Conservation (phyloP, 1,140 invertebrate species). For the Eciton burchellii region DNA sequence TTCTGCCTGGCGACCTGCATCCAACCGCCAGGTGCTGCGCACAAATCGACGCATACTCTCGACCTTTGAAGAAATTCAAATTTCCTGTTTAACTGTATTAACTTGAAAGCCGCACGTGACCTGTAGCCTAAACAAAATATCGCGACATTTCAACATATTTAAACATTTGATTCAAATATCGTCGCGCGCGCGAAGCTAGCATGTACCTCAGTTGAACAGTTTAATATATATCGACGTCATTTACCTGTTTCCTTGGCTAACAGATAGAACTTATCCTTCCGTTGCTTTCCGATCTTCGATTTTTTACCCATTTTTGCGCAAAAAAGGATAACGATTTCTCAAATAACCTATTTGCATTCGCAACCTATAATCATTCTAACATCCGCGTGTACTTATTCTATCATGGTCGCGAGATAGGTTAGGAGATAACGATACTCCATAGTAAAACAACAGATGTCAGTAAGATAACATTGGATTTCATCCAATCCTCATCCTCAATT, state of each 20-base stretch:
- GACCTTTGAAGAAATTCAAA: constrained; percentile 99
- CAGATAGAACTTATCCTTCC: constrained; percentile 99
- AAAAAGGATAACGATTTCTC: neutral
- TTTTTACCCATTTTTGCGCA: constrained; percentile 96
- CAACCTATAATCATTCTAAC: too few species aligned
- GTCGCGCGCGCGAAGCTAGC: neutral
- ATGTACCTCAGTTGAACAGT: neutral
- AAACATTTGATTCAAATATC: constrained; percentile 23
- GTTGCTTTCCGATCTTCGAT: constrained; percentile 97
- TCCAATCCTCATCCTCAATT: too few species aligned
- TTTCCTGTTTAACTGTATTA: constrained; percentile 98
- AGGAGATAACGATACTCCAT: too few species aligned
- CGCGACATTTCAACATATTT: too few species aligned
- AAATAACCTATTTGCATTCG: too few species aligned
- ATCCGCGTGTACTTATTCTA: too few species aligned
- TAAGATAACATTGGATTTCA: too few species aligned
- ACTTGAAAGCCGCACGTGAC: constrained; percentile 99
- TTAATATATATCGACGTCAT: constrained; percentile 11
- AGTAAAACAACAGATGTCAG: too few species aligned
- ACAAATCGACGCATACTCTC: constrained; percentile 98
- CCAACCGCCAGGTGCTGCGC: constrained; percentile 99
- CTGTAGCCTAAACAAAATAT: constrained; percentile 95
- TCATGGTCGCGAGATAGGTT: constrained; percentile 13
- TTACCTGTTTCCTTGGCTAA: constrained; percentile 99
- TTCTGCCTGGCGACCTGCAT: constrained; percentile 99